Percentiles rank a stretch among this genome's conserved stretches.
Evolutionary conservation across 2,113 vertebrate genomes (phyloP).

Genomic region (Puma concolor): DNA sequence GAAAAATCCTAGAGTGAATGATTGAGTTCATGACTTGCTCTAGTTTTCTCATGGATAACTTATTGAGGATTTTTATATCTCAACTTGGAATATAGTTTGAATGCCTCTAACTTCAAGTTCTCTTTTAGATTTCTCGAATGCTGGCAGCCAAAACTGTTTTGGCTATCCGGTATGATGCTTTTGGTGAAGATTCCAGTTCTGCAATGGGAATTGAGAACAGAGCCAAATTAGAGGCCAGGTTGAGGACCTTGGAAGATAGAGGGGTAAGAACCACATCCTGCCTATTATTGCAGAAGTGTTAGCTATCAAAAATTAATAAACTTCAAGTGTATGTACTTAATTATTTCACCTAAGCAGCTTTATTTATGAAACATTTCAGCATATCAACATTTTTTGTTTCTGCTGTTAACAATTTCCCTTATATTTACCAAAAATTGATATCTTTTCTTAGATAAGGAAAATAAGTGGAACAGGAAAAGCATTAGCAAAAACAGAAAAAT

Average conservation of each 20-base stretch:
- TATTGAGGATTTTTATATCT: background rate
- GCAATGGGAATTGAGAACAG: constrained; percentile 96
- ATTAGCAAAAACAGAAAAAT: constrained; percentile 95
- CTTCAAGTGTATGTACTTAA: background rate
- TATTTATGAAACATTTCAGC: background rate
- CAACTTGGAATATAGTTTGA: background rate
- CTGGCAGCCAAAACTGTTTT: constrained; percentile 95
- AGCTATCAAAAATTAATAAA: background rate
- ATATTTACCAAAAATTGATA: background rate
- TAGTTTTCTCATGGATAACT: background rate
- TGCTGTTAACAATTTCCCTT: background rate
- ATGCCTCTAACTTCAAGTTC: constrained; percentile 4
- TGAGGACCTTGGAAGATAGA: constrained; percentile 95
- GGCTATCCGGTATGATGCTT: constrained; percentile 96
- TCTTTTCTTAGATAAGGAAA: constrained; percentile 90
- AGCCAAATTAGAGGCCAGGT: constrained; percentile 94
- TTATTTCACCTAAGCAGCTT: background rate
- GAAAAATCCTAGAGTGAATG: background rate
- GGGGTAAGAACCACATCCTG: constrained; percentile 86
- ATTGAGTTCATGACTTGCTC: background rate
- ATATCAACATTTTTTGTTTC: background rate
- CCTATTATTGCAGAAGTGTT: background rate
- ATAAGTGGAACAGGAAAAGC: constrained; percentile 98
- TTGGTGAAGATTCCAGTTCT: constrained; percentile 95
- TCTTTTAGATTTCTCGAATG: constrained; percentile 95